Evolutionary conservation across 2,113 vertebrate genomes (phyloP).

Genomic region (Andinoacara biseriatus): DNA sequence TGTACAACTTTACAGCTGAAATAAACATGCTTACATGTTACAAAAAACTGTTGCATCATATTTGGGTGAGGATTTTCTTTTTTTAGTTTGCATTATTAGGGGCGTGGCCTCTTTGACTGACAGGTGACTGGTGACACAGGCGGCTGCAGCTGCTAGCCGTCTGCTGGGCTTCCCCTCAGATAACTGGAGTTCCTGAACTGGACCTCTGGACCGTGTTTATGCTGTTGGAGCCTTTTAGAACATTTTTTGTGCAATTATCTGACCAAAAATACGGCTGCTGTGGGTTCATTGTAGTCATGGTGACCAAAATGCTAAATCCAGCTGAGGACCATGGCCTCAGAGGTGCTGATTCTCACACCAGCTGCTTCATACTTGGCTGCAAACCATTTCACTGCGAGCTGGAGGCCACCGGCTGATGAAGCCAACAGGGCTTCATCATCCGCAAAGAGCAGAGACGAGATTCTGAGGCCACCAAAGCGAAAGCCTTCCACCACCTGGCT

Average conservation of each 20-base stretch:
- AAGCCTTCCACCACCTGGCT: too few species aligned
- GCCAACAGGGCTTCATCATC: too few species aligned
- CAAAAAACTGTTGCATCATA: background rate
- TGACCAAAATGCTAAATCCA: background rate
- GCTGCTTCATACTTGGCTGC: too few species aligned
- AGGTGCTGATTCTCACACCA: too few species aligned
- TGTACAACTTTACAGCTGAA: background rate
- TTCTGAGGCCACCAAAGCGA: too few species aligned
- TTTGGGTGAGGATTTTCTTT: too few species aligned
- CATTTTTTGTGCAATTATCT: background rate
- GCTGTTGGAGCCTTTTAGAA: background rate
- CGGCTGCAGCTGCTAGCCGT: background rate
- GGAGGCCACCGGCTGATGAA: too few species aligned
- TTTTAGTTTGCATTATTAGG: too few species aligned
- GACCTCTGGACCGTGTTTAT: background rate
- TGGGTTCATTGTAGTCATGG: background rate
- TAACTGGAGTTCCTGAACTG: background rate
- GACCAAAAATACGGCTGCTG: background rate
- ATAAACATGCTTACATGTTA: background rate
- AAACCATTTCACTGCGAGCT: too few species aligned
- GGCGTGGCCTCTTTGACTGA: too few species aligned
- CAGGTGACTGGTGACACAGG: background rate
- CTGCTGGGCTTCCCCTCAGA: background rate
- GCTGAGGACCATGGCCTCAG: too few species aligned
- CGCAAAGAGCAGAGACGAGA: too few species aligned